Percentiles rank a stretch among this genome's conserved stretches.
These are phyloP conservation scores for Heliconius aoede DNA, from an alignment of 2,888 invertebrate genomes.

Conservation along the genomic window DNA sequence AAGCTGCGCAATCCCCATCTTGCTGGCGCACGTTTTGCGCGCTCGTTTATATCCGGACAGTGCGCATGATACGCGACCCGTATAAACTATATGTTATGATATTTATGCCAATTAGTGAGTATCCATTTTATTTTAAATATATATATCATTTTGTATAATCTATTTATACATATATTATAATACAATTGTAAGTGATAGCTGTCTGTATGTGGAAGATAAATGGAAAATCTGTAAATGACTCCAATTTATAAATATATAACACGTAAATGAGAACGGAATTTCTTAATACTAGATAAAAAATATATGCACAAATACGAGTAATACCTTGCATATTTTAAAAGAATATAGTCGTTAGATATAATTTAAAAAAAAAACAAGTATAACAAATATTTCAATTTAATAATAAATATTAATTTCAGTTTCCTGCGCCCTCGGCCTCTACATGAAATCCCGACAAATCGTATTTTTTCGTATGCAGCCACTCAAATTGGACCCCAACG, in stretches of 20 bases:
- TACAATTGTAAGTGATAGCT: too few relatives aligned
- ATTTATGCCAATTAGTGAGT: constrained; percentile 86
- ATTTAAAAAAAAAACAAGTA: too few relatives aligned
- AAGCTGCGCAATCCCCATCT: constrained; percentile 86
- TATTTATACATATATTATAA: too few relatives aligned
- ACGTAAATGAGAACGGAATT: too few relatives aligned
- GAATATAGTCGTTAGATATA: too few relatives aligned
- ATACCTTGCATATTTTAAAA: too few relatives aligned
- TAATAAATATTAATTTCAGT: constrained; percentile 73
- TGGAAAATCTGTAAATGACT: too few relatives aligned
- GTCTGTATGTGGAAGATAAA: too few relatives aligned
- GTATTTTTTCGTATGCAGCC: constrained; percentile 86
- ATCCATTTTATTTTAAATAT: not conserved
- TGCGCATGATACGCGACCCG: constrained; percentile 87
- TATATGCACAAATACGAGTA: too few relatives aligned
- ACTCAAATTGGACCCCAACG: constrained; percentile 84
- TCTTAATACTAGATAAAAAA: too few relatives aligned
- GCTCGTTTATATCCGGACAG: constrained; percentile 85
- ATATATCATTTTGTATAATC: too few relatives aligned
- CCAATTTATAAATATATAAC: too few relatives aligned
- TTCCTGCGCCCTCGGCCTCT: constrained; percentile 87
- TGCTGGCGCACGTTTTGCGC: constrained; percentile 86
- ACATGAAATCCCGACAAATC: constrained; percentile 85
- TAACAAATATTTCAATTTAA: not conserved
- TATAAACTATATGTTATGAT: constrained; percentile 90